These are phyloP conservation scores for Leptarthrus brevirostris DNA, from an alignment of 2,888 invertebrate species.

Conservation along the genomic window DNA sequence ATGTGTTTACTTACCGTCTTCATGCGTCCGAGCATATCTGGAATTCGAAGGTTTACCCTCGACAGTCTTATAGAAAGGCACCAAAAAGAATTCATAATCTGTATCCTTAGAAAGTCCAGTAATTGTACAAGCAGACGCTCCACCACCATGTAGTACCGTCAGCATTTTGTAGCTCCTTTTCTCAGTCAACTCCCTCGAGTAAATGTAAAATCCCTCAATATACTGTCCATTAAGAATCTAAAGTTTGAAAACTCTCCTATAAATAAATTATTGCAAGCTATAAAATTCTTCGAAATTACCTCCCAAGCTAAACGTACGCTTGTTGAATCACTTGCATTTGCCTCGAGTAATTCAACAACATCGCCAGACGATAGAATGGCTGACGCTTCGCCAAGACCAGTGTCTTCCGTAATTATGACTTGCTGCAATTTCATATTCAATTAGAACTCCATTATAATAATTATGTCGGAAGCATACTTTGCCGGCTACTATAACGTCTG, in stretches of 20 bases:
- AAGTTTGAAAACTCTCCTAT: too few species aligned
- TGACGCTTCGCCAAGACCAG: conserved; percentile 72
- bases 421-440: conserved; percentile 53
- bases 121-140: conserved; percentile 80
- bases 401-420: conserved; percentile 49
- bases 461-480: conserved; percentile 58
- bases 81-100: conserved; percentile 90
- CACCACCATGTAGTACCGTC: conserved; percentile 78
- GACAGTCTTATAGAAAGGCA: conserved; percentile 88
- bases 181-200: conserved; percentile 73
- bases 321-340: conserved; percentile 84
- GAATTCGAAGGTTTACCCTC: conserved; percentile 91
- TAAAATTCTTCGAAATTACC: too few species aligned
- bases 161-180: conserved; percentile 75
- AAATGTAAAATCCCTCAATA: conserved; percentile 85
- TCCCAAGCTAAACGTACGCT: conserved; percentile 90
- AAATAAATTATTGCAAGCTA: too few species aligned
- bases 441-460: conserved; percentile 53
- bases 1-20: conserved; percentile 78
- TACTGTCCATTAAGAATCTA: conserved; percentile 78
- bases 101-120: conserved; percentile 84
- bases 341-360: conserved; percentile 83
- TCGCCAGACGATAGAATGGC: conserved; percentile 77
- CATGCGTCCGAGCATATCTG: conserved; percentile 80
- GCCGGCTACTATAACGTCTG: conserved; percentile 77